Conservation (phyloP, 2,888 invertebrate species). For the Agonum fuliginosum region DNA sequence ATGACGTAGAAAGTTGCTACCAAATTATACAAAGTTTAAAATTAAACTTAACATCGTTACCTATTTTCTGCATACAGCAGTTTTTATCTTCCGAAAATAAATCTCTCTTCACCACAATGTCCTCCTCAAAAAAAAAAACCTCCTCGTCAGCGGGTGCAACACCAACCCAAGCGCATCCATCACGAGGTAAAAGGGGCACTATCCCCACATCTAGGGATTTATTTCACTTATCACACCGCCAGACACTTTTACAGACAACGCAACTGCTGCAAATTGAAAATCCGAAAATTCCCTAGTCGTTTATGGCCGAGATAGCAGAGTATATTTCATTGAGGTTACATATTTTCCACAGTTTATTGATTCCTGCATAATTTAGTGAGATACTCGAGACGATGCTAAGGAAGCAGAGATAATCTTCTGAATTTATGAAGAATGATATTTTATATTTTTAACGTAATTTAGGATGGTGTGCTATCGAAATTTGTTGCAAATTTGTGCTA, state of each 20-base stretch:
- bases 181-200: background rate
- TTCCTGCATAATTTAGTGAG: slow-evolving; percentile 10
- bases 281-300: background rate
- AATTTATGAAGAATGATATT: background rate
- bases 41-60: too few relatives aligned
- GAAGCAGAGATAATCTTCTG: background rate
- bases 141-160: slow-evolving; percentile 6
- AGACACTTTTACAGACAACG: slow-evolving; percentile 2
- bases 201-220: slow-evolving; percentile 16
- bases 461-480: too few relatives aligned
- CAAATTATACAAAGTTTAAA: too few relatives aligned
- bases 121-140: background rate
- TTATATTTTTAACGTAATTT: background rate
- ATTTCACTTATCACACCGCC: slow-evolving; percentile 21
- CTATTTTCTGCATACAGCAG: too few relatives aligned
- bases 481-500: too few relatives aligned
- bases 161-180: slow-evolving; percentile 2
- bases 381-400: background rate
- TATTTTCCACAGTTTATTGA: slow-evolving; percentile 14
- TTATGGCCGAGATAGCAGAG: background rate
- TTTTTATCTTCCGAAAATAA: too few relatives aligned
- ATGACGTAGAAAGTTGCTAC: too few relatives aligned
- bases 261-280: background rate
- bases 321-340: background rate
- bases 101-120: background rate